Evolutionary conservation across 1,140 invertebrate genomes (phyloP).

Genomic region (Pseudachorutes palmiensis): DNA sequence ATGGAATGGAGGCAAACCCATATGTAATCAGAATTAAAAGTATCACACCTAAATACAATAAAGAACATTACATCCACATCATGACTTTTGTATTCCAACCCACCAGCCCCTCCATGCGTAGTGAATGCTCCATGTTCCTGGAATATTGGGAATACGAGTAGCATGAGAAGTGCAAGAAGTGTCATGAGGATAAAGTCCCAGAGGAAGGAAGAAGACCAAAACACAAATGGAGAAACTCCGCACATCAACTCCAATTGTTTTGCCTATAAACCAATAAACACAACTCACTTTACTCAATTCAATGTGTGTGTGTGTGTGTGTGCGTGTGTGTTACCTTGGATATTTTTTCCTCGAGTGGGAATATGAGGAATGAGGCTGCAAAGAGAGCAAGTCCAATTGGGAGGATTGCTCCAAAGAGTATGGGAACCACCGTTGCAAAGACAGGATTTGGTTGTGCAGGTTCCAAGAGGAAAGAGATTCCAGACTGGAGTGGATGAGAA

Average conservation of each 20-base stretch:
- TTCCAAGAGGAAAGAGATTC: constrained; percentile 20
- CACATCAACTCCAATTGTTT: constrained; percentile 68
- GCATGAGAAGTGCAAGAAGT: constrained; percentile 27
- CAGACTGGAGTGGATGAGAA: constrained; percentile 57
- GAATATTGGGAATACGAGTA: constrained; percentile 33
- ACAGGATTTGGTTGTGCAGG: constrained; percentile 32
- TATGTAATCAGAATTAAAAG: constrained; percentile 33
- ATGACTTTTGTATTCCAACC: background rate
- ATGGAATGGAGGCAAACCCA: constrained; percentile 34
- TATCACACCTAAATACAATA: constrained; percentile 20
- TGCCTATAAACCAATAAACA: constrained; percentile 40
- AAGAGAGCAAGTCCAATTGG: constrained; percentile 51
- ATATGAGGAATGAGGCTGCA: constrained; percentile 64
- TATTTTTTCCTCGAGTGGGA: constrained; percentile 54
- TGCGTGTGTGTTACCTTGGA: constrained; percentile 38
- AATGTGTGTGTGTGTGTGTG: no score
- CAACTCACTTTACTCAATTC: no score
- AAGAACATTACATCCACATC: background rate
- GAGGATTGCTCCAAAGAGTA: constrained; percentile 34
- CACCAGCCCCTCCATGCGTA: constrained; percentile 29
- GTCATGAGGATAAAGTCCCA: constrained; percentile 33
- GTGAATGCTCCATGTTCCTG: constrained; percentile 32
- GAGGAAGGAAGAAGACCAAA: constrained; percentile 50
- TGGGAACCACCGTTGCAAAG: constrained; percentile 22
- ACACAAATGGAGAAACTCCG: constrained; percentile 60